These are phyloP conservation scores for Deroplatys truncata DNA, from an alignment of 2,888 invertebrate species.

Conservation along the genomic window DNA sequence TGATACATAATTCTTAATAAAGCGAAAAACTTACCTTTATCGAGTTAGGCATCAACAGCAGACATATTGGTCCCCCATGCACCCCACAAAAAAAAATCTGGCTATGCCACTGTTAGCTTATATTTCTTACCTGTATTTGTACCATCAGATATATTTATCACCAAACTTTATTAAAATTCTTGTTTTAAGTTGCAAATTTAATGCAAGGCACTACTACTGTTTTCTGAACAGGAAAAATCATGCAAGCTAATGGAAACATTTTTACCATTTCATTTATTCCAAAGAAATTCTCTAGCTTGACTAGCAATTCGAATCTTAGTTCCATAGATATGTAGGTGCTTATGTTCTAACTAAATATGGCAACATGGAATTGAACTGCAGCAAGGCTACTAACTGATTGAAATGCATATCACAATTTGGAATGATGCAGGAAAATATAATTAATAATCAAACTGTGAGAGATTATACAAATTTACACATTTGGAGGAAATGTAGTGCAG, in stretches of 20 bases:
- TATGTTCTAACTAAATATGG: background rate
- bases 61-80: too few species aligned
- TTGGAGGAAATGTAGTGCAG: background rate
- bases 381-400: background rate
- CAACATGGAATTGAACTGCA: background rate
- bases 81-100: too few species aligned
- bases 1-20: too few species aligned
- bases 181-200: background rate
- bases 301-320: background rate
- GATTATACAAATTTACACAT: background rate
- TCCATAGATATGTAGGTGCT: background rate
- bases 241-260: background rate
- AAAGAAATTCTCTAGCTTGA: background rate
- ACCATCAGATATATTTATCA: background rate
- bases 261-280: background rate
- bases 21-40: too few species aligned
- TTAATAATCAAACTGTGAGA: background rate
- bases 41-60: too few species aligned
- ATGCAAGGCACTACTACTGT: background rate
- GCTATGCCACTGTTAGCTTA: too few species aligned
- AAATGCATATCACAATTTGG: background rate
- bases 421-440: background rate
- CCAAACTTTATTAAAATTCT: background rate
- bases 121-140: too few species aligned
- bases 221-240: background rate